phyloP scores from a whole-genome alignment of 1,140 invertebrate genomes.

The Brachionus rotundiformis region DNA sequence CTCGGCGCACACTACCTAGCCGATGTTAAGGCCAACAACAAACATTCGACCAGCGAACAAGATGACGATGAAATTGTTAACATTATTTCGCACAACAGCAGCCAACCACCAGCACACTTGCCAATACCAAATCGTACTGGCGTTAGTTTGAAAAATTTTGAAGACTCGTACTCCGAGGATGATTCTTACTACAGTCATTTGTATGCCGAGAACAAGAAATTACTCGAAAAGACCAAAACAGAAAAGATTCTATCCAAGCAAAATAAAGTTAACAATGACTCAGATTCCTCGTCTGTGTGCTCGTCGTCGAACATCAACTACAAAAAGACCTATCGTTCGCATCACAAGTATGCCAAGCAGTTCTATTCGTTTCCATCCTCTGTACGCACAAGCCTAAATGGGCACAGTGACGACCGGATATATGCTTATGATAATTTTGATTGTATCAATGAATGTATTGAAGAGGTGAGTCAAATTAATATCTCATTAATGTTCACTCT shows the following conservation, averaged over 20 bases:
- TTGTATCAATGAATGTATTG: slow-evolving; percentile 45
- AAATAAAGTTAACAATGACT: neutral
- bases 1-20: neutral
- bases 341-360: neutral
- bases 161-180: slow-evolving; percentile 7
- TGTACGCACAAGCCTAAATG: neutral
- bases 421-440: slow-evolving; percentile 52
- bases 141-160: neutral
- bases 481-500: no score
- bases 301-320: neutral
- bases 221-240: slow-evolving; percentile 21
- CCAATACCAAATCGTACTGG: no score
- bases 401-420: neutral
- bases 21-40: neutral
- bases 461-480: slow-evolving; percentile 19
- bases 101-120: neutral
- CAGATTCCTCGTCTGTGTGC: slow-evolving; percentile 11
- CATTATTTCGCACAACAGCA: neutral
- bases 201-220: slow-evolving; percentile 19
- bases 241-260: neutral
- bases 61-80: neutral
- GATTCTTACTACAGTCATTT: slow-evolving; percentile 31
- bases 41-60: neutral
- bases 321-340: neutral
- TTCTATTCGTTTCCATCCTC: neutral